Percentiles rank a stretch among this genome's conserved stretches.
These are phyloP conservation scores for Baccha elongata DNA, from an alignment of 2,888 invertebrate genomes.

Conservation along the genomic window DNA sequence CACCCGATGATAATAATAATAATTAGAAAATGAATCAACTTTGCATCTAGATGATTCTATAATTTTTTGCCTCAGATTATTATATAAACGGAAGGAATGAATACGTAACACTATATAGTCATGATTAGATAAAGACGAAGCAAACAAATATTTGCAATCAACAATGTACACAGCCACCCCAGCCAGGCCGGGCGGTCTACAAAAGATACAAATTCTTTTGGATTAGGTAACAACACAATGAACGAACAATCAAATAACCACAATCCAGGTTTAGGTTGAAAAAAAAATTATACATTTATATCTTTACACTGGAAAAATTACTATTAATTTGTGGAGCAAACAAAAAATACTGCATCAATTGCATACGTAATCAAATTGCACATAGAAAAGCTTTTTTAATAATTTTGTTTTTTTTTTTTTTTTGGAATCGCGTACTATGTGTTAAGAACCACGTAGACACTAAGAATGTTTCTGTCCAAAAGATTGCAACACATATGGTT, in stretches of 20 bases:
- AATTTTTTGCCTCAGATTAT: slow-evolving; percentile 50
- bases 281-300: background rate
- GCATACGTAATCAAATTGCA: slow-evolving; percentile 69
- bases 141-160: slow-evolving; percentile 47
- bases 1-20: slow-evolving; percentile 67
- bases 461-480: slow-evolving; percentile 38
- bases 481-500: slow-evolving; percentile 56
- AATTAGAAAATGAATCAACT: slow-evolving; percentile 70
- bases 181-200: background rate
- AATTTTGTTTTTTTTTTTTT: slow-evolving; percentile 10
- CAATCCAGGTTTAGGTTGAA: background rate
- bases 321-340: slow-evolving; percentile 42
- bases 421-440: slow-evolving; percentile 34
- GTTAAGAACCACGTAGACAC: slow-evolving; percentile 60
- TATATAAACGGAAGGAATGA: slow-evolving; percentile 69
- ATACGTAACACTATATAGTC: slow-evolving; percentile 58
- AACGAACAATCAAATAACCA: background rate
- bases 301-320: slow-evolving; percentile 41
- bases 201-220: slow-evolving; percentile 11
- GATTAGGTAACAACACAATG: slow-evolving; percentile 57
- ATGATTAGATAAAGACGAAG: slow-evolving; percentile 64
- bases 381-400: slow-evolving; percentile 41
- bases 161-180: slow-evolving; percentile 13
- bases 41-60: slow-evolving; percentile 67
- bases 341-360: slow-evolving; percentile 54